Evolutionary conservation across 2,113 vertebrate genomes (phyloP).

Genomic region (Chlamydotis undulata): DNA sequence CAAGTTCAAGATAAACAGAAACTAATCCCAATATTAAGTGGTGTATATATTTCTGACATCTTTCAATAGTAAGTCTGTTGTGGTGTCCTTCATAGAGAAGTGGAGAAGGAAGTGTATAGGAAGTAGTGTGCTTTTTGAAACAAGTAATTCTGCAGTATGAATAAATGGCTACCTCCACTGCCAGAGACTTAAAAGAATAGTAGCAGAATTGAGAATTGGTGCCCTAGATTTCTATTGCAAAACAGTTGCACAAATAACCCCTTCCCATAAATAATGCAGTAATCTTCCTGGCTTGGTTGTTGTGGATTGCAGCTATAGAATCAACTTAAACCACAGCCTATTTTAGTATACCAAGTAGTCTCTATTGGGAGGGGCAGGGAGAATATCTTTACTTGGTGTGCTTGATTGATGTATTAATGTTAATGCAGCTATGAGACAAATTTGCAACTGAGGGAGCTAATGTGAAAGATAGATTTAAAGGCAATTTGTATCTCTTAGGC

Average conservation of each 20-base stretch:
- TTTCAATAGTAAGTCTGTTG: not conserved
- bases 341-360: conserved; percentile 18
- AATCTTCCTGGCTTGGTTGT: conserved; percentile 34
- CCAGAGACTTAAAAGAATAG: not conserved
- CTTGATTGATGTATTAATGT: conserved; percentile 41
- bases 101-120: not conserved
- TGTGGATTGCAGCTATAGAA: conserved; percentile 37
- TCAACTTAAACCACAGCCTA: conserved; percentile 21
- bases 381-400: not conserved
- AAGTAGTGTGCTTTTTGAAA: not conserved
- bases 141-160: not conserved
- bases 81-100: not conserved
- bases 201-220: not conserved
- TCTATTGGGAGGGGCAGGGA: fast-evolving
- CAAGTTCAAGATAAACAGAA: not conserved
- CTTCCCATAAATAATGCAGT: conserved; percentile 67
- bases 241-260: conserved; percentile 57
- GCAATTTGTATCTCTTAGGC: conserved; percentile 42
- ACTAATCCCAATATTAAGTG: not conserved
- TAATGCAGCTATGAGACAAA: conserved; percentile 39
- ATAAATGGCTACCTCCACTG: not conserved
- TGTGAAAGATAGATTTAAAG: conserved; percentile 31
- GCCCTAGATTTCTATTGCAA: conserved; percentile 58
- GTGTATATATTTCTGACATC: not conserved
- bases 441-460: not conserved